Evolutionary conservation across 2,797 vertebrate genomes (phyloP), one percentile per base, ranked within the genome.

Genomic region (Myripristis jacobus): DNA sequence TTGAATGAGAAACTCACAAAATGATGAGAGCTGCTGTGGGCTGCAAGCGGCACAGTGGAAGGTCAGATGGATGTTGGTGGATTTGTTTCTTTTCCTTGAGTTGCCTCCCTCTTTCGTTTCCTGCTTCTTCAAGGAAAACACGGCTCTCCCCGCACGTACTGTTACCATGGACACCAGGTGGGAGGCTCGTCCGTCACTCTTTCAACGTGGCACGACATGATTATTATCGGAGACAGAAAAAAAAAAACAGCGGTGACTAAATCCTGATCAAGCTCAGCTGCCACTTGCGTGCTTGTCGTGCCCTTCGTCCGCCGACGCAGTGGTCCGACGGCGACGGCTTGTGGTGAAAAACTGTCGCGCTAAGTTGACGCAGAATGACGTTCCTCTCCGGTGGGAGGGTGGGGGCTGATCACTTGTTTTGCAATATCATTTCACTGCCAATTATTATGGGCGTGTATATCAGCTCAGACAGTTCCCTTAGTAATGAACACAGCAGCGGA

Each of bases 261-360:
- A 34, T 4, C 19, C 0, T 25, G 41, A n/a, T n/a, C n/a, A n/a
- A n/a, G n/a, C n/a, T n/a, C n/a, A n/a, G n/a, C n/a, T n/a, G n/a
- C n/a, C n/a, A n/a, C n/a, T n/a, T n/a, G n/a, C n/a, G n/a, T n/a
- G n/a, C n/a, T 13, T 44, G 6, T 12, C 1, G 44, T 87, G 89
- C 15, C 90, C 89, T 90, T 91, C 79, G 63, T 1, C 16, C 62
- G 16, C 16, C 62, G 2, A 18, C 18, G 47, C 36, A 13, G 34
- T 55, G 65, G 63, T 31, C 29, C 29, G 29, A 31, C 29, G 29
- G 29, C 29, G 29, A 70, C 58, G 2, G 54, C 15, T 36, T 6
- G 51, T 38, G 21, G 21, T 36, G 2, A 48, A 50, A 54, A 76
- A 55, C 68, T 19, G 89, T 72, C 91, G 91, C 89, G 21, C 1